Evolutionary conservation across 2,113 vertebrate genomes (phyloP), one percentile per base, ranked within the genome.

Genomic region (Saccopteryx bilineata): DNA sequence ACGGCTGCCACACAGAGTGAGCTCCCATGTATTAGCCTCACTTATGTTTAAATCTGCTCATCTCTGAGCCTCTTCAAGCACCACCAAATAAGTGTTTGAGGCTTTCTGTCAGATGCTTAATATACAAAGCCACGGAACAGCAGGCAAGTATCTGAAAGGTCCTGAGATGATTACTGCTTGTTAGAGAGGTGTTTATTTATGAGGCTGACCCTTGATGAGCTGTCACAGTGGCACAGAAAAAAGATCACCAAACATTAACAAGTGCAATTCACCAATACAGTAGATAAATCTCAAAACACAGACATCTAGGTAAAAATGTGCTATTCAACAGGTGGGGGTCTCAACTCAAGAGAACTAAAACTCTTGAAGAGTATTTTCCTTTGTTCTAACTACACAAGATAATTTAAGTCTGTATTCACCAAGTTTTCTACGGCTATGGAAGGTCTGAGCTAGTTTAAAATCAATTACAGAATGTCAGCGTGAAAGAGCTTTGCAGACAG

Each of bases 201-300:
- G 46, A 26, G 12, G 95, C 28, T 54, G 24, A 90, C 48, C 19
- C 65, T 48, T 81, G 24, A 54, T 61, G 66, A 85, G 50, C 15
- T 78, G 26, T 90, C 69, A 85, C 2, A 31, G n/a, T 31, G 23
- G 46, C 50, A 94, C 1, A 93, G 60, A 48, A 79, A 79, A 80
- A 79, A 87, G 50, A 87, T 17, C 24, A 79, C 19, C 54, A 87
- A 72, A 48, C 23, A 28, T 31, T 33, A 33, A 90, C 21, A 74
- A 85, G 52, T 54, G 14, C 23, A 90, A 69, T 15, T 86, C 65
- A 75, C 11, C 48, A 91, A 66, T 9, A 80, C 9, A 68, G 56
- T 13, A 87, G 63, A 74, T 58, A 65, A 95, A 74, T 85, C 23
- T 58, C 85, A 78, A 86, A 88, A 92, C 31, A 89, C 14, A 81